Conservation (phyloP, 2,113 vertebrate genomes). For the Neomonachus schauinslandi region DNA sequence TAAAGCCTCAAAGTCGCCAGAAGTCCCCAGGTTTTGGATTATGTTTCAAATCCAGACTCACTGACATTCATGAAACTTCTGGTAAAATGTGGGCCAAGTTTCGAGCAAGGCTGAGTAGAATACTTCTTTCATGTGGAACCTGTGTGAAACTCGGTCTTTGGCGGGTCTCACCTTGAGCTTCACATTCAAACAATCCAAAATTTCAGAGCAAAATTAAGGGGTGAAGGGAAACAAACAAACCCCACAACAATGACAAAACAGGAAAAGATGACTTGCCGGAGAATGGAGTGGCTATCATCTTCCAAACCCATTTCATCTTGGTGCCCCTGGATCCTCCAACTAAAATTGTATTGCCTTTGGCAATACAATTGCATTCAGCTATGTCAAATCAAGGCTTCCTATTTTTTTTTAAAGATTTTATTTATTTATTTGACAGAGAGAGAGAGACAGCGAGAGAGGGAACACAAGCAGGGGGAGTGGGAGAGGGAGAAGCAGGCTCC, state of each 20-base stretch:
- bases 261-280: background rate
- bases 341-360: background rate
- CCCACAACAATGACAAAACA: background rate
- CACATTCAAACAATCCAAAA: slow-evolving; percentile 33
- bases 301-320: background rate
- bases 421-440: too few species aligned
- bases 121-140: slow-evolving; percentile 67
- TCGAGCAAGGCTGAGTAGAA: slow-evolving; percentile 63
- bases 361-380: too few species aligned
- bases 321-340: background rate
- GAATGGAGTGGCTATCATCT: background rate
- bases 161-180: slow-evolving; percentile 64
- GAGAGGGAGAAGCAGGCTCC: too few species aligned
- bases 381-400: background rate
- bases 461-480: too few species aligned
- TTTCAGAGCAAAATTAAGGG: slow-evolving; percentile 52
- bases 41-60: slow-evolving; percentile 64
- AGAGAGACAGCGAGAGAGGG: too few species aligned
- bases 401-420: too few species aligned
- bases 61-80: slow-evolving; percentile 69
- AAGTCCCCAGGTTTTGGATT: slow-evolving; percentile 72
- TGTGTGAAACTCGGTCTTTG: slow-evolving; percentile 56
- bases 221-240: background rate
- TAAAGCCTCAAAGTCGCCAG: slow-evolving; percentile 48
- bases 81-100: slow-evolving; percentile 71